phyloP scores from a whole-genome alignment of 2,113 vertebrate genomes.

The Microtus montanus region DNA sequence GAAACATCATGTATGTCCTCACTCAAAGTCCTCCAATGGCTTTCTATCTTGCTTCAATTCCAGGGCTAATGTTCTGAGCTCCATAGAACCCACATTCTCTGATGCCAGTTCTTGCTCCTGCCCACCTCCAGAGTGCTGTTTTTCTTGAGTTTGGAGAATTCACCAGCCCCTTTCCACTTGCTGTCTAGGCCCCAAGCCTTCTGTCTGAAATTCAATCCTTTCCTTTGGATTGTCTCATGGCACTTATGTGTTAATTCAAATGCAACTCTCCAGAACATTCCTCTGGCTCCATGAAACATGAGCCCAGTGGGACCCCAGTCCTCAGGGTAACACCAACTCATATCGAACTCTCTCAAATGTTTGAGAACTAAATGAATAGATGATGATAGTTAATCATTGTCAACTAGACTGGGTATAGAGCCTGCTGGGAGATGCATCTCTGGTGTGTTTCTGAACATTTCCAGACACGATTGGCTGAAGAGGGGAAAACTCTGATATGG shows the following conservation, averaged over 20 bases:
- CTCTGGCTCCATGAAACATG: rapidly evolving
- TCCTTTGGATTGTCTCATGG: not conserved
- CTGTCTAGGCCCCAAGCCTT: not conserved
- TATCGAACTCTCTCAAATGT: no score
- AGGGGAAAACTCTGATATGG: not conserved
- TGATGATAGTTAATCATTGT: not conserved
- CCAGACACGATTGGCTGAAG: not conserved
- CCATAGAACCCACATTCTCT: rapidly evolving
- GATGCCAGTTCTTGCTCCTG: rapidly evolving
- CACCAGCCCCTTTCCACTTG: not conserved
- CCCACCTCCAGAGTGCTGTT: not conserved
- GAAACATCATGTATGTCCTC: rapidly evolving
- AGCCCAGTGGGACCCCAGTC: not conserved
- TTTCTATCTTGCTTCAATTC: not conserved
- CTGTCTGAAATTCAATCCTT: rapidly evolving
- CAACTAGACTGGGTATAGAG: not conserved
- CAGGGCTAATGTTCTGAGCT: rapidly evolving
- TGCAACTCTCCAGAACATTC: not conserved
- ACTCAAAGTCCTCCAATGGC: no score
- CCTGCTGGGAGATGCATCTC: not conserved
- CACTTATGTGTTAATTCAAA: rapidly evolving
- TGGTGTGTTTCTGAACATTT: not conserved
- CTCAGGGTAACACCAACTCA: not conserved
- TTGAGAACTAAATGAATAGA: no score
- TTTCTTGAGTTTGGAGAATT: not conserved